Base-by-base conservation (phyloP, 2,888 invertebrate genomes). In the Chalcosyrphus nemorum region DNA sequence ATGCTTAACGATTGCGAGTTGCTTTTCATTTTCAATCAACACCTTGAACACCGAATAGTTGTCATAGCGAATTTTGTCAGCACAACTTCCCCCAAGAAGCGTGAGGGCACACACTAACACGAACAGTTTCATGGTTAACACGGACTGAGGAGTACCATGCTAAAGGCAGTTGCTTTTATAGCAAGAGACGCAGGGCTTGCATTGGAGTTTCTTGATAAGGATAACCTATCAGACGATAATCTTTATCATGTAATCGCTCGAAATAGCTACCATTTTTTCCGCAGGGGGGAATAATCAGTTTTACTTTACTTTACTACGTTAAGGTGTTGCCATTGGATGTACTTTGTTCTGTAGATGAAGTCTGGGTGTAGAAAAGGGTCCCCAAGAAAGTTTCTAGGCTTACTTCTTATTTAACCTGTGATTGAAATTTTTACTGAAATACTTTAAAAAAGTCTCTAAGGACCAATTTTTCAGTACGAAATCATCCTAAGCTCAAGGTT, bases 21-120 rank as follows among this genome's bases (percentile, higher is more conserved):
- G 93, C 21, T 91, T 88, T 19, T 92, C 90, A 9, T 92, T 91
- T 38, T 88, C 86, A 0, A 94, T 93, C 1, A 89, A 89, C n/a
- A 90, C 77, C 56, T 88, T 88, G 47, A 89, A 90, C 0, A 91
- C 90, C 21, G 87, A 87, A 19, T 88, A 90, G 59, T 91, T 88
- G 70, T 91, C 91, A 43, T 89, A 91, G 5, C 91, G 89, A 66
- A 88, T 43, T 86, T 88, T 89, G 13, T 74, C 81, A 61, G 63
- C 74, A 15, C 38, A 61, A 32, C 54, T 50, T 17, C 47, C 61
- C 17, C 66, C 24, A 0, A 71, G 15, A n/a, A 66, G n/a, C n/a
- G n/a, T 80, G 24, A 89, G 4, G 11, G 86, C 52, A 35, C 75
- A 85, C 7, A 88, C 52, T 71, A 89, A 59, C 86, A 80, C 88